Conservation (phyloP, 2,113 vertebrate species). For the Epinephelus fuscoguttatus region DNA sequence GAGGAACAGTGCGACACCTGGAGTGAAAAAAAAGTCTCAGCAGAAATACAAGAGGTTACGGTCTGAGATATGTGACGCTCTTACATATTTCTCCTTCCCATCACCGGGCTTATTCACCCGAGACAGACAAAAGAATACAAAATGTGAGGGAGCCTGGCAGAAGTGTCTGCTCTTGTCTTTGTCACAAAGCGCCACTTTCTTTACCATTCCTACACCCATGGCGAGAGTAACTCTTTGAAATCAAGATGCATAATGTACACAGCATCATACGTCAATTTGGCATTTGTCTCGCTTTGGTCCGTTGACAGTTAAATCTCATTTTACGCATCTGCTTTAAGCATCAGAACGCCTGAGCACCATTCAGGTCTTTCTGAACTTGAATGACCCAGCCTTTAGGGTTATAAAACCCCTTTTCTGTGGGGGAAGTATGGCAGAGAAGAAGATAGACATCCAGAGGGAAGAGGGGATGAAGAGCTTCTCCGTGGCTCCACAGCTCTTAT, state of each 20-base stretch:
- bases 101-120: constrained; percentile 45
- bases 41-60: constrained; percentile 33
- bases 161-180: constrained; percentile 50
- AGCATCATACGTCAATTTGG: constrained; percentile 23
- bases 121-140: constrained; percentile 59
- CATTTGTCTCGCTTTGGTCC: constrained; percentile 33
- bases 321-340: constrained; percentile 36
- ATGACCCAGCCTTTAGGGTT: constrained; percentile 18
- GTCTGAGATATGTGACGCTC: constrained; percentile 34
- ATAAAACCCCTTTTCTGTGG: constrained; percentile 1
- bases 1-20: constrained; percentile 31
- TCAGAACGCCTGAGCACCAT: constrained; percentile 2
- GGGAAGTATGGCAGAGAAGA: constrained; percentile 9
- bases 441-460: constrained; percentile 15
- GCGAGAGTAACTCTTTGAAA: constrained; percentile 36
- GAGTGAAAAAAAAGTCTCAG: constrained; percentile 23
- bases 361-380: constrained; percentile 31
- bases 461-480: neutral
- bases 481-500: constrained; percentile 17
- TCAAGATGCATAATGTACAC: constrained; percentile 32
- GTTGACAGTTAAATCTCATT: constrained; percentile 63
- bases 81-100: constrained; percentile 53
- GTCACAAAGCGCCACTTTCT: constrained; percentile 43
- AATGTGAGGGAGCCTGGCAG: constrained; percentile 37
- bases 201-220: neutral